Percentiles rank a stretch among this genome's conserved stretches.
Conservation (phyloP, 2,888 invertebrate species). For the Aleiodes leptofemur region DNA sequence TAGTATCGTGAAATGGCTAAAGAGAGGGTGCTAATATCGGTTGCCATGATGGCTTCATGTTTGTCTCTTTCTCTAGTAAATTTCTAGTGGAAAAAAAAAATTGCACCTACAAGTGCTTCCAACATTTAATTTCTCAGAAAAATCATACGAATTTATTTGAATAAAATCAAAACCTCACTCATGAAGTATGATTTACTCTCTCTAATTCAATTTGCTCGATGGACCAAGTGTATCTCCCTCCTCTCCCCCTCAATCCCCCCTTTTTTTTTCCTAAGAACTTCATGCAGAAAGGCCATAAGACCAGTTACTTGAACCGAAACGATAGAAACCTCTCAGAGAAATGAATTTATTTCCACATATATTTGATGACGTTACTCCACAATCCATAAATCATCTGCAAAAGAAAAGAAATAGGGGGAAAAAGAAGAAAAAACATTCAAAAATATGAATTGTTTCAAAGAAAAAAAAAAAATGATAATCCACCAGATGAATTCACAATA, state of each 20-base stretch:
- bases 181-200: constrained; percentile 26
- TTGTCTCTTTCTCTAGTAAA: constrained; percentile 18
- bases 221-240: constrained; percentile 35
- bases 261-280: not conserved
- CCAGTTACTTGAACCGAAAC: constrained; percentile 36
- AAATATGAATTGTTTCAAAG: not conserved
- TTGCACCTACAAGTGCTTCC: not conserved
- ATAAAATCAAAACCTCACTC: not conserved
- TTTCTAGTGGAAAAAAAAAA: not conserved
- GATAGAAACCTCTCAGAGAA: constrained; percentile 69
- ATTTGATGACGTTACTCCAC: constrained; percentile 63
- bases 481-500: not conserved
- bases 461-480: not conserved
- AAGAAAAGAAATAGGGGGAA: constrained; percentile 34
- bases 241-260: not conserved
- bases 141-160: not conserved
- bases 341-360: constrained; percentile 71
- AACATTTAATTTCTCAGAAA: not conserved
- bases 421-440: constrained; percentile 20
- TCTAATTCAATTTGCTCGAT: constrained; percentile 35
- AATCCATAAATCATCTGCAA: constrained; percentile 65
- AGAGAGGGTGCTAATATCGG: constrained; percentile 49
- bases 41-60: constrained; percentile 30
- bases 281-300: constrained; percentile 10
- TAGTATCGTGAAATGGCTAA: constrained; percentile 38